phyloP scores from a whole-genome alignment of 2,888 invertebrate genomes.

The Busseola fusca region DNA sequence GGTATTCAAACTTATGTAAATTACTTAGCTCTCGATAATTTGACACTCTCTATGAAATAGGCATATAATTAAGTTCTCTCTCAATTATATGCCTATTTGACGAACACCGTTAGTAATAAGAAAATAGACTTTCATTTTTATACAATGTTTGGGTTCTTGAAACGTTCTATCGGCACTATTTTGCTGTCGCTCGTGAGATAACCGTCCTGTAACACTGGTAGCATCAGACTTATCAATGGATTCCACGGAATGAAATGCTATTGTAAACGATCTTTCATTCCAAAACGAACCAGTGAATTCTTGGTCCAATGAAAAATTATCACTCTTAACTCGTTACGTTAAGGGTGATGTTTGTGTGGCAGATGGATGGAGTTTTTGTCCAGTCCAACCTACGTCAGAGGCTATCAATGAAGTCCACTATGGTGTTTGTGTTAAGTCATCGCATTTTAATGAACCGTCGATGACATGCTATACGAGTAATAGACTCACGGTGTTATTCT shows the following conservation, averaged over 20 bases:
- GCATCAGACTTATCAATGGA: conserved; percentile 88
- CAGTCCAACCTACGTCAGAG: conserved; percentile 83
- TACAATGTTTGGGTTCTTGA: conserved; percentile 15
- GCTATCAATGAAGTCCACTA: conserved; percentile 89
- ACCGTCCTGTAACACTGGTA: conserved; percentile 87
- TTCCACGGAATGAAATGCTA: conserved; percentile 87
- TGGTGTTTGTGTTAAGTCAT: conserved; percentile 88
- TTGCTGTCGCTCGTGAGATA: conserved; percentile 82
- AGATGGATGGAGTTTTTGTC: conserved; percentile 77
- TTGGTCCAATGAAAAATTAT: conserved; percentile 60
- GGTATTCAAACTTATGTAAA: conserved; percentile 9
- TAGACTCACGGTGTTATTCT: conserved; percentile 87
- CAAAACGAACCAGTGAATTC: conserved; percentile 78
- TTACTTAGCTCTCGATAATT: neutral
- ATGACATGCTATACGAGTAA: conserved; percentile 89
- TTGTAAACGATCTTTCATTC: conserved; percentile 85
- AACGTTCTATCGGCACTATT: conserved; percentile 65
- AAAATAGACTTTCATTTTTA: conserved; percentile 37
- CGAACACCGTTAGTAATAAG: neutral
- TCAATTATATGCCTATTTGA: conserved; percentile 24
- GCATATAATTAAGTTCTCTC: conserved; percentile 37
- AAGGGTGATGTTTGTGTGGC: conserved; percentile 69
- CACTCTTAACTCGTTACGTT: conserved; percentile 66
- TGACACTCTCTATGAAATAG: conserved; percentile 5
- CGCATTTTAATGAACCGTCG: conserved; percentile 89